Conservation (phyloP, 2,113 vertebrate genomes). For the Accipiter virgatus region DNA sequence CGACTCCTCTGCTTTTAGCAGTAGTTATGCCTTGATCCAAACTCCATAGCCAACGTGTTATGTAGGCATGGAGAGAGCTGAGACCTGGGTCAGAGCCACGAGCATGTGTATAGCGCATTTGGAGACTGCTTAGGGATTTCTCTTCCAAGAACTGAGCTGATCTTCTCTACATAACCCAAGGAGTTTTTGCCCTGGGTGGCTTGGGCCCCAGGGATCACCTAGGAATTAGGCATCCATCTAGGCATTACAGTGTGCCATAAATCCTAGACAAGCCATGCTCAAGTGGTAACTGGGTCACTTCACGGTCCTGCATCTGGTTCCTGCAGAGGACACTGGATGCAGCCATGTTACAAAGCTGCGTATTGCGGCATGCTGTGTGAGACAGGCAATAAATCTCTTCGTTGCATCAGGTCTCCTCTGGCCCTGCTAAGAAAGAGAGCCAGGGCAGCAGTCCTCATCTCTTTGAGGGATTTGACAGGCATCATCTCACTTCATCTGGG, state of each 20-base stretch:
- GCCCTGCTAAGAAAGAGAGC: neutral
- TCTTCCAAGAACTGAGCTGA: neutral
- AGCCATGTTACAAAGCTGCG: neutral
- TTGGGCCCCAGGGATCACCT: neutral
- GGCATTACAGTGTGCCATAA: neutral
- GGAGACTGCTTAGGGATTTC: neutral
- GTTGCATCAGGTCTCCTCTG: neutral
- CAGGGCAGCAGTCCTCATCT: neutral
- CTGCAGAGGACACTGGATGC: neutral
- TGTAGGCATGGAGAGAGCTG: neutral
- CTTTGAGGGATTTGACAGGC: neutral
- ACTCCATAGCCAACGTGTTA: accelerated
- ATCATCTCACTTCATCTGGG: neutral
- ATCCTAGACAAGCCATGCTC: neutral
- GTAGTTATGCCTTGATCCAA: neutral
- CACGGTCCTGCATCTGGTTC: neutral
- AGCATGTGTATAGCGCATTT: neutral
- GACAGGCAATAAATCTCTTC: neutral
- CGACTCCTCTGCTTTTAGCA: neutral
- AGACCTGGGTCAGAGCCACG: neutral
- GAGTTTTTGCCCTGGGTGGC: neutral
- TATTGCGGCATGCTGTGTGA: neutral
- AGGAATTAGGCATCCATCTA: neutral
- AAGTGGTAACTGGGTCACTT: neutral
- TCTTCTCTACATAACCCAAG: neutral